A percentile compares a stretch with the other conserved stretches of the same genome.
phyloP scores from a whole-genome alignment of 2,888 invertebrate species.

The Agriopis leucophaearia region DNA sequence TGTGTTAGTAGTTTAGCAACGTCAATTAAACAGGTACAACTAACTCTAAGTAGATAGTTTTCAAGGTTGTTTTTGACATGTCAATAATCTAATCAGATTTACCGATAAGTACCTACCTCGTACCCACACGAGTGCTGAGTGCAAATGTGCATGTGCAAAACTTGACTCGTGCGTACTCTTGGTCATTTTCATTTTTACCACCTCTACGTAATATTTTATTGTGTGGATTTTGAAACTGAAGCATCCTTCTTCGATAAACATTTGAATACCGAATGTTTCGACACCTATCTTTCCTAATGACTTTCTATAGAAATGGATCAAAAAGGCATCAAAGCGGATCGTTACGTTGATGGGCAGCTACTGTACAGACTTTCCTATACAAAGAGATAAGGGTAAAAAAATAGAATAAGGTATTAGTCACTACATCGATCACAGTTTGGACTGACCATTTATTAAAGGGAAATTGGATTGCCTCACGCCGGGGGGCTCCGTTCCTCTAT shows the following conservation, averaged over 20 bases:
- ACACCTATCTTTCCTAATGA: slow-evolving; percentile 57
- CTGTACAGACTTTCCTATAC: slow-evolving; percentile 39
- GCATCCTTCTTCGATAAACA: slow-evolving; percentile 37
- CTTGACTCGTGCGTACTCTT: neutral
- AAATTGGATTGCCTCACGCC: slow-evolving; percentile 73
- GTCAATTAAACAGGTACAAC: slow-evolving; percentile 15
- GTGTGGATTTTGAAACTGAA: slow-evolving; percentile 27
- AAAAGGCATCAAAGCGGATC: slow-evolving; percentile 46
- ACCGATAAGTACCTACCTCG: slow-evolving; percentile 27
- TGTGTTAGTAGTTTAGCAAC: neutral
- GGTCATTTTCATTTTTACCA: slow-evolving; percentile 16
- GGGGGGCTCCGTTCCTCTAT: slow-evolving; percentile 63
- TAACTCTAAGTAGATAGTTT: slow-evolving; percentile 4
- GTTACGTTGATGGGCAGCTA: slow-evolving; percentile 48
- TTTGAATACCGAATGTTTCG: slow-evolving; percentile 51
- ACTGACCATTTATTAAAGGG: slow-evolving; percentile 61
- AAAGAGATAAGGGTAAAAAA: slow-evolving; percentile 35
- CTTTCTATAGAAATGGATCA: slow-evolving; percentile 50
- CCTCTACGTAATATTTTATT: slow-evolving; percentile 29
- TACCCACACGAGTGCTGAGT: slow-evolving; percentile 14
- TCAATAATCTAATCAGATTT: slow-evolving; percentile 38
- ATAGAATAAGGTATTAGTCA: slow-evolving; percentile 46
- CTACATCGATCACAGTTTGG: slow-evolving; percentile 49
- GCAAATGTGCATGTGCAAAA: slow-evolving; percentile 26
- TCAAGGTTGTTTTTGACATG: slow-evolving; percentile 37